Base-by-base conservation (phyloP, 37 sponge, comb jelly and placozoan species). In the Spongilla lacustris region DNA sequence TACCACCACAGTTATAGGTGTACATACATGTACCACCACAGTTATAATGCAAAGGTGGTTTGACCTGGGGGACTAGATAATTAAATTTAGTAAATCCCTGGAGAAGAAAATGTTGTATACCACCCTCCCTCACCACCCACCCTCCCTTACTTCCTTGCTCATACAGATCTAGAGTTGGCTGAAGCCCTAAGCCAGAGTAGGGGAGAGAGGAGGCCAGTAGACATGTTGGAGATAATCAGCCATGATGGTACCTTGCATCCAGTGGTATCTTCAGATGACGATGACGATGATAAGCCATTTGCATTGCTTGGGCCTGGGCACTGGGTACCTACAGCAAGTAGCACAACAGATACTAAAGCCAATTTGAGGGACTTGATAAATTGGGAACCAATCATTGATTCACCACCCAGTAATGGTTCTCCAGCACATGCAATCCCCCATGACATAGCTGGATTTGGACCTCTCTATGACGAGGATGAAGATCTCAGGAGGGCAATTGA, bases 401-500 rank as follows among this genome's bases (percentile, higher is more conserved):
- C 73, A 13, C 31, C 73, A 72, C 29, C 31, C 9, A 30, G 21
- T 12, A 25, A 69, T 69, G 27, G 28, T 25, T 69, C 71, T 29
- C 71, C 28, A 69, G 25, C 9, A 3, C 71, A 69, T 25, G 8
- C 5, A 5, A 72, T 14, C 73, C 5, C 73, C 29, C 0, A 9
- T 72, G 73, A 11, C 21, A 23, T 21, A 1, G 73, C 73, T 72
- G 82, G 88, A 0, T 78, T n/a, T n/a, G 79, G 79, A 19, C 88
- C 88, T 36, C 19, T 81, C 32, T 74, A 41, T 36, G 76, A 82
- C 0, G 88, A 87, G 38, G 82, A 87, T 0, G 88, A 75, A 25
- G 88, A 87, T 76, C 69, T 87, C 3, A 35, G 31, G 9, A 31
- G 68, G 37, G 88, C 88, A 30, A 87, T 87, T 21, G 36, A 75